Evolutionary conservation across 2,888 invertebrate genomes (phyloP).

Genomic region (Drosophila buzzatii): DNA sequence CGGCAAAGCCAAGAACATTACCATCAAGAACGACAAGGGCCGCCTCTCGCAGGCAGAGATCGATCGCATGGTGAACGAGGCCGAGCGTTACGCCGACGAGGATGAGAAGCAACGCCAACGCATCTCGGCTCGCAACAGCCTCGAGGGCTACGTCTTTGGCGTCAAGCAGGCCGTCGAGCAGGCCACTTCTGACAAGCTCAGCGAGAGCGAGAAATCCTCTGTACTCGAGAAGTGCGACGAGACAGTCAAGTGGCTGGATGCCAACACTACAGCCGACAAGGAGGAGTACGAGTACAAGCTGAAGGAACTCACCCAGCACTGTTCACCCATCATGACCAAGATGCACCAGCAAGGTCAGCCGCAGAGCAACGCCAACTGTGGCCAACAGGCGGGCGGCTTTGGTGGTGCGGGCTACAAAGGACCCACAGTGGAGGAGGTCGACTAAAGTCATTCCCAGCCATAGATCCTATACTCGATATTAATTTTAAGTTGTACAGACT

Average conservation of each 20-base stretch:
- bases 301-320: conserved; percentile 65
- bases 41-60: conserved; percentile 92
- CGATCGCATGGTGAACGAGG: conserved; percentile 91
- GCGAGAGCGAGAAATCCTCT: conserved; percentile 89
- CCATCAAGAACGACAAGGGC: conserved; percentile 93
- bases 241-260: conserved; percentile 89
- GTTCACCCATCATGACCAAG: conserved; percentile 86
- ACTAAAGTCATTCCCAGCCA: conserved; percentile 57
- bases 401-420: conserved; percentile 86
- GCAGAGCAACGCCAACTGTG: conserved; percentile 70
- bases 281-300: conserved; percentile 88
- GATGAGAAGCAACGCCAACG: conserved; percentile 40
- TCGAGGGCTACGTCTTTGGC: conserved; percentile 35
- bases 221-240: conserved; percentile 85
- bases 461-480: neutral
- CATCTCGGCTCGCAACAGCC: conserved; percentile 34
- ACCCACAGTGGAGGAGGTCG: conserved; percentile 83
- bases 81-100: conserved; percentile 88
- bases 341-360: conserved; percentile 70
- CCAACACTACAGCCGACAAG: conserved; percentile 90
- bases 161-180: conserved; percentile 35
- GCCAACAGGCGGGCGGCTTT: conserved; percentile 88
- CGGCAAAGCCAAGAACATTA: conserved; percentile 90
- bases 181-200: conserved; percentile 81
- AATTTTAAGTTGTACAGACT: conserved; percentile 13